Evolutionary conservation across 2,797 vertebrate genomes (phyloP).

Genomic region (Bovichtus variegatus): DNA sequence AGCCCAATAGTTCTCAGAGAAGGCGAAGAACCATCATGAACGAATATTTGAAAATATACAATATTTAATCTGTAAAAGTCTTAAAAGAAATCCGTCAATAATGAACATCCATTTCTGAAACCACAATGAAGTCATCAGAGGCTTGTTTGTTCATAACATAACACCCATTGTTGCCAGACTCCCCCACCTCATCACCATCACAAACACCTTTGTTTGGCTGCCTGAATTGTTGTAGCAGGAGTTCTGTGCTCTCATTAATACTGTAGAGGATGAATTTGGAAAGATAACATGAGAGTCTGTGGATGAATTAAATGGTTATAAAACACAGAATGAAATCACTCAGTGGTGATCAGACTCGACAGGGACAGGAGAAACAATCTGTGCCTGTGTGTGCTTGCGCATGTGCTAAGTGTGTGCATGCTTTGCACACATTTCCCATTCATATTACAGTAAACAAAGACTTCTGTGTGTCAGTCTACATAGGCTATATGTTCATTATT

Average conservation of each 20-base stretch:
- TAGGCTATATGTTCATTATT: not conserved
- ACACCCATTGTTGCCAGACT: not conserved
- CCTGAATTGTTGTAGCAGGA: constrained; percentile 7
- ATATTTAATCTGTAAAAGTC: not conserved
- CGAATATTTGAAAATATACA: not conserved
- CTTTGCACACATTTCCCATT: not conserved
- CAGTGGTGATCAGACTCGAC: constrained; percentile 11
- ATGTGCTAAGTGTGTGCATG: not conserved
- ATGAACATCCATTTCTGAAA: not conserved
- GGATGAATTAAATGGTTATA: constrained; percentile 25
- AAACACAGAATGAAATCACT: constrained; percentile 30
- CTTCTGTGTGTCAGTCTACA: not conserved
- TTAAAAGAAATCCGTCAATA: not conserved
- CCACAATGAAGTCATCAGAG: constrained; percentile 4
- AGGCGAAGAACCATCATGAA: not conserved
- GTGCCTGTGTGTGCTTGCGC: not conserved
- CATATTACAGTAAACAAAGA: not conserved
- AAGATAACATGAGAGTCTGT: constrained; percentile 23
- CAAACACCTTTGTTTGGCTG: constrained; percentile 36
- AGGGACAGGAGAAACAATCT: constrained; percentile 22
- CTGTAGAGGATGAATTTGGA: constrained; percentile 50
- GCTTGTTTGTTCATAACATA: constrained; percentile 4
- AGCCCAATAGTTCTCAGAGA: not conserved
- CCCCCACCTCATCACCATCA: constrained; percentile 1
- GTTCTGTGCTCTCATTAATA: constrained; percentile 57